Evolutionary conservation across 2,888 invertebrate genomes (phyloP).

Genomic region (Eristalinus aeneus): DNA sequence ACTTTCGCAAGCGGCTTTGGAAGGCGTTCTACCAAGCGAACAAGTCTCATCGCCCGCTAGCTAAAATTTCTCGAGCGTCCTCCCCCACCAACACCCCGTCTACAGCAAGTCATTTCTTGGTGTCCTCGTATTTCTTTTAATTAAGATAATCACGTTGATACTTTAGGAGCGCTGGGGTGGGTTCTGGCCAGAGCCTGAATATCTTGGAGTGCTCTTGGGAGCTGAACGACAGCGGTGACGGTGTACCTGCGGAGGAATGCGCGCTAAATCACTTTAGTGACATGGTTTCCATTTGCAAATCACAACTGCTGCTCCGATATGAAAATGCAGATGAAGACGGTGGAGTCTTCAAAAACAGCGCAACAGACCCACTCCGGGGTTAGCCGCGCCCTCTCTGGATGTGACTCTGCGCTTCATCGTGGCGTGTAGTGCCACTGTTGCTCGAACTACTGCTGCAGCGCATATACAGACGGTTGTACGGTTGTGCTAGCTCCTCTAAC

Average conservation of each 20-base stretch:
- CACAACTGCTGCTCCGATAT: slow-evolving; percentile 8
- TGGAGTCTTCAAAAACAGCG: slow-evolving; percentile 9
- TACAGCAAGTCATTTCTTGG: neutral
- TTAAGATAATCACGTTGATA: slow-evolving; percentile 61
- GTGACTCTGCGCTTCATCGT: neutral
- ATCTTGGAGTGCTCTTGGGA: slow-evolving; percentile 15
- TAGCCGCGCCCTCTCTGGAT: neutral
- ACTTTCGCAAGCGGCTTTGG: neutral
- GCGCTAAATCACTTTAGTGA: slow-evolving; percentile 51
- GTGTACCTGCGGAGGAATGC: neutral
- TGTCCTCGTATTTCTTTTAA: slow-evolving; percentile 52
- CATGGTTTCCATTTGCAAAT: slow-evolving; percentile 52
- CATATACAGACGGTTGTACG: neutral
- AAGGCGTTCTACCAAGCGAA: neutral
- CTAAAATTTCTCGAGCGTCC: too few species aligned
- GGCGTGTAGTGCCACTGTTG: neutral
- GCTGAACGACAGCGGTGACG: slow-evolving; percentile 17
- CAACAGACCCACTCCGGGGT: slow-evolving; percentile 15
- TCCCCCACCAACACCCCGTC: neutral
- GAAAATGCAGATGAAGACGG: slow-evolving; percentile 27
- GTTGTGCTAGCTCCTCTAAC: neutral
- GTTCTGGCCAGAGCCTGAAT: neutral
- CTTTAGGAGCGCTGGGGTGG: slow-evolving; percentile 3
- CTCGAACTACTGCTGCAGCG: neutral
- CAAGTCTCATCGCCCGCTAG: neutral